Evolutionary conservation across 53 echinoderm and acorn worm species (phyloP).

Genomic region (Hippasteria phrygiana): DNA sequence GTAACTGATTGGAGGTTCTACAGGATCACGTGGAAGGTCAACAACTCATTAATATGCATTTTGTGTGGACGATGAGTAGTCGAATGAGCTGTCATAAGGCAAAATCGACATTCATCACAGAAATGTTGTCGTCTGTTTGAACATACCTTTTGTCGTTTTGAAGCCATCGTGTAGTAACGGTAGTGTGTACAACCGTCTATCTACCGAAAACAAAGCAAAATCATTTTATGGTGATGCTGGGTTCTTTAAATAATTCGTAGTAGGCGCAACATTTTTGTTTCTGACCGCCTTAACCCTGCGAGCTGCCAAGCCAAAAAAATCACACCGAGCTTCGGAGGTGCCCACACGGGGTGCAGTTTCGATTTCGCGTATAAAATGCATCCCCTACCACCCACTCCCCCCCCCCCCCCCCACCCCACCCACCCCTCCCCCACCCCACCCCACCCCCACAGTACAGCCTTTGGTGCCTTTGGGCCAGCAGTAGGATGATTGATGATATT

Average conservation of each 20-base stretch:
- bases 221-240: background rate
- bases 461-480: no score
- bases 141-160: constrained; percentile 20
- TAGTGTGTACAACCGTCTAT: constrained; percentile 1
- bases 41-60: background rate
- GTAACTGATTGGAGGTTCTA: background rate
- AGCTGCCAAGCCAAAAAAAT: no score
- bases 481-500: no score
- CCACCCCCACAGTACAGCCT: no score
- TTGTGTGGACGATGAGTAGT: background rate
- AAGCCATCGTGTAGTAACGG: background rate
- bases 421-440: no score
- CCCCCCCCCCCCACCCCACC: no score
- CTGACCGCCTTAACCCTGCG: background rate
- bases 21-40: background rate
- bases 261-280: background rate
- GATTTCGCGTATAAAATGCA: no score
- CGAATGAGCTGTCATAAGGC: background rate
- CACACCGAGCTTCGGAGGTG: no score
- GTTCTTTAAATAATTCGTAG: background rate
- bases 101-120: constrained; percentile 7
- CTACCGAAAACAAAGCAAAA: constrained; percentile 16
- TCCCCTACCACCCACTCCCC: no score
- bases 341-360: no score
- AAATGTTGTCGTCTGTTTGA: background rate